phyloP scores from a whole-genome alignment of 2,888 invertebrate species.

The Rhamnusium bicolor region DNA sequence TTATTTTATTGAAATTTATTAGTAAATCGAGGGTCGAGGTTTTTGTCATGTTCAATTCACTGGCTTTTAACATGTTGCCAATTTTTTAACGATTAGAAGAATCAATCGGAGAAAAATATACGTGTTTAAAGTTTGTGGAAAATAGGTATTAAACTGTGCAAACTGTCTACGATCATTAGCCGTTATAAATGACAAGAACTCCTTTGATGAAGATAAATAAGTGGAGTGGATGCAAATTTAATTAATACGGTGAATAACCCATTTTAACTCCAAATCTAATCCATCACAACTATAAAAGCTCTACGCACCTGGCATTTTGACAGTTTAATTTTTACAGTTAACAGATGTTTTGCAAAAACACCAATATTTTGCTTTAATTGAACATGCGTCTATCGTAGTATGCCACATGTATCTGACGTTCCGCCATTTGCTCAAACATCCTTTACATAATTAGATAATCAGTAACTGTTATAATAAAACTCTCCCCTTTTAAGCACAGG shows the following conservation, averaged over 20 bases:
- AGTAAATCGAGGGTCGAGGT: too few relatives aligned
- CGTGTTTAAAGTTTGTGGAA: background rate
- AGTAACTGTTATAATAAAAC: background rate
- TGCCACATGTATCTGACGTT: slow-evolving; percentile 7
- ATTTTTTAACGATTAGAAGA: background rate
- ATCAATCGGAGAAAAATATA: background rate
- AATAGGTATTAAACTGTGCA: background rate
- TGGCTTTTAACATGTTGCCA: background rate
- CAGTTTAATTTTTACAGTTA: slow-evolving; percentile 34
- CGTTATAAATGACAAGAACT: background rate
- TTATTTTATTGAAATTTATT: too few relatives aligned
- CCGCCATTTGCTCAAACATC: slow-evolving; percentile 1
- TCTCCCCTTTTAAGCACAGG: background rate
- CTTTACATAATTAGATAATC: background rate
- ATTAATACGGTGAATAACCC: slow-evolving; percentile 17
- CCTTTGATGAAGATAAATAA: slow-evolving; percentile 24
- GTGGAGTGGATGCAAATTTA: slow-evolving; percentile 4
- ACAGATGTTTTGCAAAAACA: slow-evolving; percentile 33
- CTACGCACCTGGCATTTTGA: slow-evolving; percentile 19
- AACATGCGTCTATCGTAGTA: background rate
- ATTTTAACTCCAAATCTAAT: slow-evolving; percentile 24
- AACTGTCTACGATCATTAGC: slow-evolving; percentile 13
- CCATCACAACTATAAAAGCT: slow-evolving; percentile 19
- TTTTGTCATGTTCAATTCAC: too few relatives aligned
- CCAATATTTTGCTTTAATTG: slow-evolving; percentile 22